Conservation (phyloP, 2,888 invertebrate genomes). For the Oegoconia quadripuncta region DNA sequence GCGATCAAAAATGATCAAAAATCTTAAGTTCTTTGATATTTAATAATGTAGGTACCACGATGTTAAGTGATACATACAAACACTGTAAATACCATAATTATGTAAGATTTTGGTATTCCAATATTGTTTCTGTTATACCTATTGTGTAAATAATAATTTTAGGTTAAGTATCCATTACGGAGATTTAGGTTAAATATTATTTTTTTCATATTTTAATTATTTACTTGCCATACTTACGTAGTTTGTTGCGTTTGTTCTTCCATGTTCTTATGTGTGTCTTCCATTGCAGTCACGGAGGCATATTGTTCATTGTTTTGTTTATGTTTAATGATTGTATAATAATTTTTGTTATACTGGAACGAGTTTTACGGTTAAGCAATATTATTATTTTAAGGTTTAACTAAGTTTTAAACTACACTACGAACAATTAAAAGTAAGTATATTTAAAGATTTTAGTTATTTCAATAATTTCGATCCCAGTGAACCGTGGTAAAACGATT, state of each 20-base stretch:
- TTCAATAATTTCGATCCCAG: constrained; percentile 14
- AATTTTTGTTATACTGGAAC: constrained; percentile 55
- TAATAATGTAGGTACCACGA: constrained; percentile 26
- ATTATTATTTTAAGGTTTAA: constrained; percentile 26
- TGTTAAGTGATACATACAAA: constrained; percentile 34
- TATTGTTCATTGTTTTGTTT: constrained; percentile 69
- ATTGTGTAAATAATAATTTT: constrained; percentile 65
- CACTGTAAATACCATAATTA: constrained; percentile 27
- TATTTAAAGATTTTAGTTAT: constrained; percentile 14
- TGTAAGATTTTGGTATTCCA: constrained; percentile 19
- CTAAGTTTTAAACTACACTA: constrained; percentile 32
- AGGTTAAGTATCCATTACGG: constrained; percentile 66
- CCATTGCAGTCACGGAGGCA: constrained; percentile 57
- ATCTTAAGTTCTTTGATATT: constrained; percentile 9
- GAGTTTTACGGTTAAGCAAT: constrained; percentile 24
- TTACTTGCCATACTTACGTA: constrained; percentile 73
- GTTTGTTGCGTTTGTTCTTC: constrained; percentile 53
- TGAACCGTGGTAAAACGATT: no score
- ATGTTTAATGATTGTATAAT: constrained; percentile 63
- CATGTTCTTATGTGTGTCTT: constrained; percentile 42
- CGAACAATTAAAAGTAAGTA: constrained; percentile 5
- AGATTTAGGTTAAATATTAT: constrained; percentile 71
- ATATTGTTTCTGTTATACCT: constrained; percentile 70
- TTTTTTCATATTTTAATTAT: constrained; percentile 67
- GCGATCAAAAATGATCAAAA: constrained; percentile 20